Conservation (phyloP, 2,113 vertebrate genomes). For the Turdus rufiventris region DNA sequence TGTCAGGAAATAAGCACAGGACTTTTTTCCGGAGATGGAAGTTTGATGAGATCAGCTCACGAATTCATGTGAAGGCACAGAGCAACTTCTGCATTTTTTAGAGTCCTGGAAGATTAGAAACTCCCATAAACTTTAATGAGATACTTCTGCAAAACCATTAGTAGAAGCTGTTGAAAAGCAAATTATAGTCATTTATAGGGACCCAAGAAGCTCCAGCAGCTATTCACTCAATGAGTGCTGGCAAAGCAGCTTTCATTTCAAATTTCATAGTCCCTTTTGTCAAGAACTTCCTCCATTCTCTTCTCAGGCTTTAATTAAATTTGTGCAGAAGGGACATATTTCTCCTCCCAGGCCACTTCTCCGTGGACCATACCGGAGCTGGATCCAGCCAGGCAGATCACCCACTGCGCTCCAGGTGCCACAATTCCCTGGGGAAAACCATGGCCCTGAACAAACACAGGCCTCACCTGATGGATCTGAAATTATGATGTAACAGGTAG, state of each 20-base stretch:
- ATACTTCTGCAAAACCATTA: neutral
- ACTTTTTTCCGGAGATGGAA: neutral
- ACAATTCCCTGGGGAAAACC: neutral
- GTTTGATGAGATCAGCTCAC: neutral
- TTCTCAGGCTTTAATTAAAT: neutral
- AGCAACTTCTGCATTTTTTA: neutral
- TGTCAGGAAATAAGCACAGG: neutral
- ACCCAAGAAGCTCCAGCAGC: neutral
- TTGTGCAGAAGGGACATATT: neutral
- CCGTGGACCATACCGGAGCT: neutral
- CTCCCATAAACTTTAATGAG: neutral
- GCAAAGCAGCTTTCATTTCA: neutral
- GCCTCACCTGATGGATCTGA: neutral
- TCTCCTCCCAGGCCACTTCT: neutral
- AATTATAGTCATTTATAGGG: neutral
- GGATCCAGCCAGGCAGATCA: neutral
- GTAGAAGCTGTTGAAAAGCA: conserved; percentile 3
- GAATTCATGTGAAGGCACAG: neutral
- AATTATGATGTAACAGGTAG: neutral
- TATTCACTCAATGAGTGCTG: neutral
- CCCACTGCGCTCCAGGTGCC: no score
- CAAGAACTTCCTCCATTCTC: neutral
- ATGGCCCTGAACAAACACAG: neutral
- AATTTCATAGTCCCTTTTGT: neutral
- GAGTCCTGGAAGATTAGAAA: neutral